Conservation (phyloP, 2,113 vertebrate genomes). For the Thermophis baileyi region DNA sequence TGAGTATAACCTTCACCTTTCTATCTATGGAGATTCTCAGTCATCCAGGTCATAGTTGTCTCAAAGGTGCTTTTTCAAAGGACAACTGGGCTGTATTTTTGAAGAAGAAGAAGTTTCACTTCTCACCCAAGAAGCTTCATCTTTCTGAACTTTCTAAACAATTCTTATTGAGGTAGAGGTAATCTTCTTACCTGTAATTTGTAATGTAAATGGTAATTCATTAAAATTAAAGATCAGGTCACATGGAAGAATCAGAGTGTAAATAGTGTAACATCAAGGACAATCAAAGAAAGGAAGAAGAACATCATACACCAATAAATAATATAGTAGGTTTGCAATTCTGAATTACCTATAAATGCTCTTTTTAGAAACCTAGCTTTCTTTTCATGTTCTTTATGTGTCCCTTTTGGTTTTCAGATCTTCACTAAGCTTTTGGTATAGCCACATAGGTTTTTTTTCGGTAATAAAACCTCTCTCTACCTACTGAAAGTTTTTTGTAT, state of each 20-base stretch:
- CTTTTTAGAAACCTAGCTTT: not conserved
- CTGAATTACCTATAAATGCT: not conserved
- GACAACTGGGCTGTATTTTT: not conserved
- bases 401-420: not conserved
- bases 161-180: not conserved
- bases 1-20: not conserved
- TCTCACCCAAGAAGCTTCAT: not conserved
- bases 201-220: not conserved
- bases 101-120: not conserved
- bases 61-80: not conserved
- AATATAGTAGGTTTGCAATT: not conserved
- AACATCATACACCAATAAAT: not conserved
- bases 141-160: not conserved
- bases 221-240: not conserved
- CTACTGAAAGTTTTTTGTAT: not conserved
- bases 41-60: not conserved
- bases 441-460: not conserved
- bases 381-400: not conserved
- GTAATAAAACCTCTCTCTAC: not conserved
- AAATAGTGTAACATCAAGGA: not conserved
- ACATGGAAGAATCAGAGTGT: not conserved
- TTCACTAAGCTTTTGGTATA: not conserved
- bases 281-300: not conserved
- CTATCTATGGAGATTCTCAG: not conserved
- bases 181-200: not conserved